phyloP scores from a whole-genome alignment of 2,797 vertebrate genomes.

The Hydrophis major region DNA sequence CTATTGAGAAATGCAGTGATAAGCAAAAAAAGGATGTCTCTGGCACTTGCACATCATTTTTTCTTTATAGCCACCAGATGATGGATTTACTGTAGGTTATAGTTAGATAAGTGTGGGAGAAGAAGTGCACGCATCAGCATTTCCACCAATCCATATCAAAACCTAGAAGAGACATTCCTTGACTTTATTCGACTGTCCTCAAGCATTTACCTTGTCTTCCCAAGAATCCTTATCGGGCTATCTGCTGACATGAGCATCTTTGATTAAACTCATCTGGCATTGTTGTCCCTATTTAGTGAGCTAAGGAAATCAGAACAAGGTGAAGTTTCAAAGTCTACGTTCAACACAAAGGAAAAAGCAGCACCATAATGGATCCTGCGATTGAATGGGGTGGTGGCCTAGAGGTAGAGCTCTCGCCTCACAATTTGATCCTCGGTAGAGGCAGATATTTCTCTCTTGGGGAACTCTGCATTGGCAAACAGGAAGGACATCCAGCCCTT shows the following conservation, averaged over 20 bases:
- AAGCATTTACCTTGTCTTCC: neutral
- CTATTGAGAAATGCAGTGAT: neutral
- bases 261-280: neutral
- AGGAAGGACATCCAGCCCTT: too few relatives aligned
- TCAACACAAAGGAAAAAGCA: neutral
- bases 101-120: neutral
- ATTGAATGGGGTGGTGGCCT: too few relatives aligned
- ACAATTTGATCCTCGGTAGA: too few relatives aligned
- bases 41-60: neutral
- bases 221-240: neutral
- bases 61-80: neutral
- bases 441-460: too few relatives aligned
- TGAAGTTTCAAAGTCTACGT: neutral
- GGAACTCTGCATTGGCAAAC: too few relatives aligned
- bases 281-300: neutral
- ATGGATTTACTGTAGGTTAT: neutral
- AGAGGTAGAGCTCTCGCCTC: too few relatives aligned
- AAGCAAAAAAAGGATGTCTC: neutral
- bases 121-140: neutral
- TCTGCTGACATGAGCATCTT: neutral
- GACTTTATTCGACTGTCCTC: neutral
- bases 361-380: neutral
- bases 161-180: neutral
- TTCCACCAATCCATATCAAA: neutral
- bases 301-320: neutral